Evolutionary conservation across 2,113 vertebrate species (phyloP).

Genomic region (Eulemur macaco): DNA sequence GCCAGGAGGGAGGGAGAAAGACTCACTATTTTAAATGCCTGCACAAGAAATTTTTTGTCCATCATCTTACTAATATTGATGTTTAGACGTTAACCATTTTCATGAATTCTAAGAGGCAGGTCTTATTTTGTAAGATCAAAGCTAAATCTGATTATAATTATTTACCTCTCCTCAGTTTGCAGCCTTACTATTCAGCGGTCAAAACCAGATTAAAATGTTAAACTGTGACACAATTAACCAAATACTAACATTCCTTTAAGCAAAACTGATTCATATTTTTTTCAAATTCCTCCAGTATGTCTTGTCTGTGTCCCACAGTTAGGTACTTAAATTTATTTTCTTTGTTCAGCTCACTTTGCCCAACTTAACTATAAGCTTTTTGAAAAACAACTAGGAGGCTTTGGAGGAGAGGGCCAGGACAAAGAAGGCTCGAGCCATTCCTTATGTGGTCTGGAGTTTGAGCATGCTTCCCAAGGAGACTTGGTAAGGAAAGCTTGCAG

Average conservation of each 20-base stretch:
- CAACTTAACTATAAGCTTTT: background rate
- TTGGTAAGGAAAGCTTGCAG: background rate
- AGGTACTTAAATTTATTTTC: background rate
- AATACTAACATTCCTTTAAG: constrained; percentile 1
- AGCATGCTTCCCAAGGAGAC: background rate
- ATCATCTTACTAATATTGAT: background rate
- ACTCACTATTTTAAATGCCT: background rate
- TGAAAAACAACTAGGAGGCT: background rate
- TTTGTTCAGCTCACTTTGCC: background rate
- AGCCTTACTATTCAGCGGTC: background rate
- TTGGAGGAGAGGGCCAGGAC: background rate
- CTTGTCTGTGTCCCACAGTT: background rate
- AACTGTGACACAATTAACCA: background rate
- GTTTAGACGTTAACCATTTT: background rate
- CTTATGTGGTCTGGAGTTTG: background rate
- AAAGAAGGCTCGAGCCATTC: background rate
- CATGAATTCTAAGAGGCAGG: background rate
- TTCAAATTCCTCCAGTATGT: background rate
- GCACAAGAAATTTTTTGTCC: background rate
- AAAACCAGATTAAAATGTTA: constrained; percentile 30
- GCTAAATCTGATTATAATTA: background rate
- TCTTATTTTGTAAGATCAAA: constrained; percentile 1
- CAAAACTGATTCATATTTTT: background rate
- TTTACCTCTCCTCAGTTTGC: background rate
- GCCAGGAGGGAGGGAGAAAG: background rate